Conservation (phyloP, 2,113 vertebrate genomes). For the Rhinolophus sinicus region DNA sequence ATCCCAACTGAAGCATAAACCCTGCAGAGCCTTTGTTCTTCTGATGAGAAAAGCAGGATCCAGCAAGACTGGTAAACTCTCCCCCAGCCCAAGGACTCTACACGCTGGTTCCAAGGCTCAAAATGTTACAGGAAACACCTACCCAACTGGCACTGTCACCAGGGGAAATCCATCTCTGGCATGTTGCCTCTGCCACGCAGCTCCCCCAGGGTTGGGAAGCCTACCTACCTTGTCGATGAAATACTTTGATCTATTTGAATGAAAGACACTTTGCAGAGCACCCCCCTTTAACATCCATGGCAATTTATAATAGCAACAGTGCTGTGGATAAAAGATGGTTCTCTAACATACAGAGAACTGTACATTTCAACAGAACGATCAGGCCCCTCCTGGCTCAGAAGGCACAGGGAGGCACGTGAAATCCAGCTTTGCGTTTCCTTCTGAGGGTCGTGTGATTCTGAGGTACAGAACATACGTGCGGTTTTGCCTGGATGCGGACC, state of each 20-base stretch:
- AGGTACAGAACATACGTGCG: background rate
- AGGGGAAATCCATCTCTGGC: background rate
- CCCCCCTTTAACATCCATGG: background rate
- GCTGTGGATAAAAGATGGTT: background rate
- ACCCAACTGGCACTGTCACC: background rate
- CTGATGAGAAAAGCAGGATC: background rate
- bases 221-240: background rate
- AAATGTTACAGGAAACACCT: background rate
- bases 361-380: conserved; percentile 13
- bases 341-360: background rate
- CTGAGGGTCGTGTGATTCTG: background rate
- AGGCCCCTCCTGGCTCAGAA: conserved; percentile 25
- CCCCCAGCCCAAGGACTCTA: background rate
- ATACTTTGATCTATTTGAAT: background rate
- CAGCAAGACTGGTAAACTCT: background rate
- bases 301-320: background rate
- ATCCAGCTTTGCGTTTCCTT: background rate
- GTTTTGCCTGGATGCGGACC: background rate
- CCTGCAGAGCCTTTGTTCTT: background rate
- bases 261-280: conserved; percentile 21
- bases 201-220: background rate
- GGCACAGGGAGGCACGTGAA: background rate
- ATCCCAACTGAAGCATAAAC: background rate
- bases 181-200: background rate
- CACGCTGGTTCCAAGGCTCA: background rate